These are phyloP conservation scores for Dichetophora obliterata DNA, from an alignment of 2,888 invertebrate species.

Conservation along the genomic window DNA sequence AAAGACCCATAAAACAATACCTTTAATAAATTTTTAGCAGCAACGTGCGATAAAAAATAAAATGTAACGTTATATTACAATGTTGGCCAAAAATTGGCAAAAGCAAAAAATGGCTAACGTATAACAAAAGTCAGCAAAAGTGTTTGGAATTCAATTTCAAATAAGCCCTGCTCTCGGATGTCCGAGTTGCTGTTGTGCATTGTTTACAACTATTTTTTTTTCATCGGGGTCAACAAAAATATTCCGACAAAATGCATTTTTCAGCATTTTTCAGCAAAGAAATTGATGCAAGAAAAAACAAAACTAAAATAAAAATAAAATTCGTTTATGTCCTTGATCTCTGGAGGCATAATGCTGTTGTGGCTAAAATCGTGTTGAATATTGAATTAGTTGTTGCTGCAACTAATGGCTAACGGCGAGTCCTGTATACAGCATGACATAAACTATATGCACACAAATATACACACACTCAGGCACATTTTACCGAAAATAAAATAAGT, in stretches of 20 bases:
- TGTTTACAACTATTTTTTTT: not conserved
- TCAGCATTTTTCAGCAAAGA: not conserved
- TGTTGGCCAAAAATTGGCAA: not conserved
- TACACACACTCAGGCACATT: not conserved
- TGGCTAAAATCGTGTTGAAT: conserved; percentile 14
- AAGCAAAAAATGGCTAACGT: not conserved
- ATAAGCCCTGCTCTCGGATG: conserved; percentile 18
- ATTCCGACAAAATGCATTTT: conserved; percentile 3
- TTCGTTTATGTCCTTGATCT: conserved; percentile 16
- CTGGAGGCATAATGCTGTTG: not conserved
- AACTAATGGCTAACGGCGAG: conserved; percentile 30
- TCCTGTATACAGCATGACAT: not conserved
- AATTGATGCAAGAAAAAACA: not conserved
- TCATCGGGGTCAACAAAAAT: not conserved
- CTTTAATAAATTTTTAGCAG: conserved; percentile 16
- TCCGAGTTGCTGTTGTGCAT: not conserved
- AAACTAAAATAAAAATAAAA: conserved; percentile 1
- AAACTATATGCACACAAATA: not conserved
- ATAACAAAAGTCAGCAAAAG: conserved; percentile 9
- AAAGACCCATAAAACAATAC: not conserved
- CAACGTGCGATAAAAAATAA: not conserved
- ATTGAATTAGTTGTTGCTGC: conserved; percentile 34
- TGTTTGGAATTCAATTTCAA: conserved; percentile 30
- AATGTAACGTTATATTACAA: conserved; percentile 31
- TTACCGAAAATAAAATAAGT: too few relatives aligned